Conservation (phyloP, 1,140 invertebrate genomes). For the Acarapis woodi region DNA sequence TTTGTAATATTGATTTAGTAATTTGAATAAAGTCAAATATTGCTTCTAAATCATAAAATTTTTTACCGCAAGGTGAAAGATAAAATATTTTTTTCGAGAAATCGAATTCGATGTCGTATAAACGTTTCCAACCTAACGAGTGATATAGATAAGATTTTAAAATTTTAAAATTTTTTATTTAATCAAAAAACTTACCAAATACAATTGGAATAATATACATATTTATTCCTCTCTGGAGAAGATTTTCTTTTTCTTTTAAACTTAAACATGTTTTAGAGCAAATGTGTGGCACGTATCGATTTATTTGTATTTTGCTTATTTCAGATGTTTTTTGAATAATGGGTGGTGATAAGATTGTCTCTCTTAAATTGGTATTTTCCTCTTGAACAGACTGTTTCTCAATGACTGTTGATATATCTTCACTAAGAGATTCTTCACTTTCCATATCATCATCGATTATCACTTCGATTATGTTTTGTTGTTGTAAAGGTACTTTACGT, state of each 20-base stretch:
- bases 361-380: too few relatives aligned
- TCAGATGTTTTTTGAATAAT: too few relatives aligned
- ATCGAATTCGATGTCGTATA: not conserved
- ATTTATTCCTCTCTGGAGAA: not conserved
- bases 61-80: slow-evolving; percentile 1
- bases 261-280: too few relatives aligned
- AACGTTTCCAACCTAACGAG: not conserved
- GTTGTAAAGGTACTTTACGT: too few relatives aligned
- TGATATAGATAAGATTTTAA: not conserved
- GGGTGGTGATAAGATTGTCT: too few relatives aligned
- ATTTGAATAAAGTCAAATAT: not conserved
- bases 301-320: too few relatives aligned
- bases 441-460: too few relatives aligned
- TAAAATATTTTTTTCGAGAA: not conserved
- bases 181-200: not conserved
- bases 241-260: not conserved
- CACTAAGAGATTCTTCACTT: too few relatives aligned
- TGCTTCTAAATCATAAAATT: not conserved
- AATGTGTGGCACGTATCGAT: too few relatives aligned
- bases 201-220: not conserved
- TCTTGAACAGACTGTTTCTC: too few relatives aligned
- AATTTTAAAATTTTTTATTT: not conserved
- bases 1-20: not conserved
- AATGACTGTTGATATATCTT: too few relatives aligned
- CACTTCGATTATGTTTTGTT: too few relatives aligned